Base-by-base conservation (phyloP, 1,140 invertebrate genomes). In the Drosophila fuyamai region DNA sequence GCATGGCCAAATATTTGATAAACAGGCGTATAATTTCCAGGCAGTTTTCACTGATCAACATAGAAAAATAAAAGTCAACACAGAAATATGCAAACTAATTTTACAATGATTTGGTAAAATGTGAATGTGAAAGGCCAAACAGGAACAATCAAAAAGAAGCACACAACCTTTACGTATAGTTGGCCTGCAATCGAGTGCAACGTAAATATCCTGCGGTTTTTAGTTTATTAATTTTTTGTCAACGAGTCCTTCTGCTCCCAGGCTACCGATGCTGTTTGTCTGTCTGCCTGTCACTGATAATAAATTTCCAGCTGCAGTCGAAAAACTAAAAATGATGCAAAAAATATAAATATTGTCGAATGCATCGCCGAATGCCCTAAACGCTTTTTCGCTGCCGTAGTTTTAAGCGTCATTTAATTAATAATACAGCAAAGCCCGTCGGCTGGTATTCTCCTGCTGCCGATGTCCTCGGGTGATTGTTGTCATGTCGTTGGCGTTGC, bases 201-300 rank as follows among this genome's bases (percentile, higher is more conserved):
- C 81, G 77, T 84, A 89, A 88, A 88, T 88, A 88, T 78, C 74
- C 84, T 77, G 84, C 73, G 84, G 84, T 77, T 88, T 88, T 89
- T 84, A 88, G 84, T 89, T 84, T 89, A 88, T 88, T 88, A 88
- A 89, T 89, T 88, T 86, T 88, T 88, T 89, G 84, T 78, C 83
- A 89, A 66, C 75, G 58, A 70, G 54, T 66, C 44, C 44, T 75
- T 65, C 59, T 48, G 54, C 46, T 56, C 18, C 27, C 9, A 63
- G 53, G 46, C 44, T 56, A 5, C 41, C 10, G 46, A 29, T 18
- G 55, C 65, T 44, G 51, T 59, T 44, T 67, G 71, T 76, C 47
- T 54, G 58, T 66, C 84, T 84, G 76, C 50, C 79, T 76, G 84
- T 89, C 84, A 75, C 76, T 80, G 84, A 88, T 88, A 89, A 88